A percentile compares a stretch with the other conserved stretches of the same genome.
Evolutionary conservation across 2,797 vertebrate genomes (phyloP).

Genomic region (Enteromius anoplus): DNA sequence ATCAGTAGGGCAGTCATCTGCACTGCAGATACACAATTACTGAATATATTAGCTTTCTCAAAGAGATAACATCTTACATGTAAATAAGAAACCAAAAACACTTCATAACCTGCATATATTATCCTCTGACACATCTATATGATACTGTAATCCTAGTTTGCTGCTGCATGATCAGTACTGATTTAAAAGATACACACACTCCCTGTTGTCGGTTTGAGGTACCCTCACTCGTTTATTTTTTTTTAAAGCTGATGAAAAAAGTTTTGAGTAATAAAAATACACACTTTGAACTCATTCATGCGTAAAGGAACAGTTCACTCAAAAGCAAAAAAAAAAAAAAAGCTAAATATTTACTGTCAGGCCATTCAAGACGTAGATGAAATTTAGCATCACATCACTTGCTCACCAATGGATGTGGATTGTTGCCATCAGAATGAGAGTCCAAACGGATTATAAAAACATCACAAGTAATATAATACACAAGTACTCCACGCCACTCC

Average conservation of each 20-base stretch:
- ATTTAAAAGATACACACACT: background rate
- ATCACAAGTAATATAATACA: no score
- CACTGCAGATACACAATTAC: background rate
- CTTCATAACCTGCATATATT: background rate
- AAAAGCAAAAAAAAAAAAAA: background rate
- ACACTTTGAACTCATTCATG: background rate
- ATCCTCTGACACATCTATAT: background rate
- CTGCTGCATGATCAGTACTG: background rate
- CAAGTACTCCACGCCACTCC: background rate
- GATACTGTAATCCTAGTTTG: background rate
- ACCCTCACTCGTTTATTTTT: background rate
- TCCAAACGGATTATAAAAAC: background rate
- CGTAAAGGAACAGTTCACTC: background rate
- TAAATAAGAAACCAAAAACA: background rate
- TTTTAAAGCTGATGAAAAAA: background rate
- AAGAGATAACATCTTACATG: background rate
- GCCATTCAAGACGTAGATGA: background rate
- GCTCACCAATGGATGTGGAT: background rate
- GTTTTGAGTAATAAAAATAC: background rate
- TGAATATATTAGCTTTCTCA: background rate
- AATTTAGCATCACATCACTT: background rate
- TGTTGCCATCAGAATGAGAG: no score
- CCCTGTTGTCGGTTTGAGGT: background rate
- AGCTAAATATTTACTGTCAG: no score
- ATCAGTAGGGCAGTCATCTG: background rate